A percentile compares a stretch with the other conserved stretches of the same genome.
Evolutionary conservation across 2,888 invertebrate species (phyloP).

Genomic region (Anodontia alba): DNA sequence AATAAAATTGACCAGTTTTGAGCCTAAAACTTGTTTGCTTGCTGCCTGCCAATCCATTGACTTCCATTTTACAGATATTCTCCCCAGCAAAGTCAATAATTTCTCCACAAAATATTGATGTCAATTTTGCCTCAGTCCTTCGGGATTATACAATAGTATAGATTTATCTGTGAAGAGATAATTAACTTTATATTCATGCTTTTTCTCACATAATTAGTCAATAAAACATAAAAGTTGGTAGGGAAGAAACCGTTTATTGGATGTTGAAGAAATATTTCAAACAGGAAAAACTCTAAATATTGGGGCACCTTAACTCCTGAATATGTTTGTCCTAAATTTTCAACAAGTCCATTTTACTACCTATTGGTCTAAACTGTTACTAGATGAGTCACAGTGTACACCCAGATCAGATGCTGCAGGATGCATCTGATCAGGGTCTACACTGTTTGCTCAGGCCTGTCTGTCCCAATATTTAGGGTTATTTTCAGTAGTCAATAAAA

Average conservation of each 20-base stretch:
- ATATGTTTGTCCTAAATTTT: no score
- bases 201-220: constrained; percentile 55
- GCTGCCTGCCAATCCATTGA: constrained; percentile 53
- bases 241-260: not conserved
- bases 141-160: constrained; percentile 73
- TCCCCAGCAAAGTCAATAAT: constrained; percentile 72
- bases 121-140: constrained; percentile 61
- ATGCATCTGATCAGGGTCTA: no score
- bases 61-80: constrained; percentile 71
- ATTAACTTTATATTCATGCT: constrained; percentile 51
- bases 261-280: not conserved
- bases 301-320: no score
- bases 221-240: constrained; percentile 24
- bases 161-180: constrained; percentile 66
- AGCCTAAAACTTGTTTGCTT: constrained; percentile 65
- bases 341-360: no score
- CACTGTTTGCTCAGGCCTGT: no score
- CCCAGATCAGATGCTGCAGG: no score
- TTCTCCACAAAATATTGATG: constrained; percentile 78
- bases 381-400: no score
- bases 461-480: no score
- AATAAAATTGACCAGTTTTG: constrained; percentile 76
- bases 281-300: no score
- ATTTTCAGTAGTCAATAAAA: no score
- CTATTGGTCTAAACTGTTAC: no score